Conservation (phyloP, 2,888 invertebrate genomes). For the Andrena flavipes region DNA sequence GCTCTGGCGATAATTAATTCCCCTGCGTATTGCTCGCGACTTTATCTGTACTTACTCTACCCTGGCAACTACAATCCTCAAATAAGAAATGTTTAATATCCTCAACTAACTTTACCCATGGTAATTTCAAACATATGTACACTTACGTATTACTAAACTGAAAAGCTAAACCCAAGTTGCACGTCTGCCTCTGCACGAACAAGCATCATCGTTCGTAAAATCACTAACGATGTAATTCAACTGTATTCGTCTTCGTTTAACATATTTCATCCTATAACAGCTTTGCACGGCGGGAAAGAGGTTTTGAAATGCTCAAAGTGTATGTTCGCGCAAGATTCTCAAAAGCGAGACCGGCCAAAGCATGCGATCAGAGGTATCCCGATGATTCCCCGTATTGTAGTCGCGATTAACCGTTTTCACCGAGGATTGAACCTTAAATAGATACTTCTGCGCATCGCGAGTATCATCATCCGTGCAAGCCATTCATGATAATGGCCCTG, state of each 20-base stretch:
- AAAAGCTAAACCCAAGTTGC: background rate
- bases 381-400: too few species aligned
- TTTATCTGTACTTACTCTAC: too few species aligned
- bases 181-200: background rate
- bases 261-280: background rate
- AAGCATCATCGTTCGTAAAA: background rate
- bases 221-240: slow-evolving; percentile 1
- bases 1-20: too few species aligned
- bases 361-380: background rate
- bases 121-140: background rate
- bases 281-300: background rate
- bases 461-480: background rate
- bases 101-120: background rate
- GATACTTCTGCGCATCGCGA: background rate
- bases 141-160: background rate
- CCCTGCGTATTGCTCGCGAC: too few species aligned
- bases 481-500: slow-evolving; percentile 18
- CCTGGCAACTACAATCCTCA: too few species aligned
- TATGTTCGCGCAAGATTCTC: background rate
- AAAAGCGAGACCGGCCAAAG: background rate
- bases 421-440: background rate
- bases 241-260: background rate
- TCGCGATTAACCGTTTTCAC: background rate
- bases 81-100: too few species aligned
- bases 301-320: background rate